Base-by-base conservation (phyloP, 1,140 invertebrate species). In the Lepidurus packardi region DNA sequence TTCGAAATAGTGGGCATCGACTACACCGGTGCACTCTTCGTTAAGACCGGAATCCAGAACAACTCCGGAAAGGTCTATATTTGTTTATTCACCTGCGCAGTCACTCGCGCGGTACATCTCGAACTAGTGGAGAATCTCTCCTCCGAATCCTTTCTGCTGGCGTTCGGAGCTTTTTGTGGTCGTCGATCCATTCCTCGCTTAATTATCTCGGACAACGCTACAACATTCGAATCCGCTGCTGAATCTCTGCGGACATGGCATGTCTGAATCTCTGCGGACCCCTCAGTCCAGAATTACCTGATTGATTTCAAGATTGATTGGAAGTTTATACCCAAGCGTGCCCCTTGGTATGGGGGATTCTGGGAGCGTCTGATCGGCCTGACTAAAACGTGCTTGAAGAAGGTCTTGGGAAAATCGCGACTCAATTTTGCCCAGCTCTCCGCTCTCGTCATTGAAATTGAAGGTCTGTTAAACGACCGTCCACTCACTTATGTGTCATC, bases 51-150 rank as follows among this genome's bases (percentile, higher is more conserved):
- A n/a, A n/a, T 24, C 21, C 65, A 73, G 41, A 74, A 42, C 75
- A 42, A 11, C 75, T 42, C 42, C 21, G 44, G 44, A 24, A 76
- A 76, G 75, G 77, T 73, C 44, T 78, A 78, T 13, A 78, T 78
- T 34, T 73, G 80, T 13, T 9, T 88, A 8, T 85, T 85, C 73
- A 87, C 84, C 0, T 86, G 83, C 75, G 78, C 83, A 81, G 43
- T 82, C 78, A 73, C 84, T 82, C 80, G 85, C 74, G 86, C 85
- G 0, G 81, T 87, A 1, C 86, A 88, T 78, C 25, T 87, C 34
- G 83, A 83, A 78, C 47, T 82, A 8, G 77, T 82, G 1, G 53
- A 75, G 7, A 75, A 78, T 43, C 73, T 84, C 0, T 75, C 53
- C 34, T 80, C 82, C 1, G 76, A 65, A 0, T 45, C 76, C 0